phyloP scores from a whole-genome alignment of 2,797 vertebrate species.

The Sciurus vulgaris region DNA sequence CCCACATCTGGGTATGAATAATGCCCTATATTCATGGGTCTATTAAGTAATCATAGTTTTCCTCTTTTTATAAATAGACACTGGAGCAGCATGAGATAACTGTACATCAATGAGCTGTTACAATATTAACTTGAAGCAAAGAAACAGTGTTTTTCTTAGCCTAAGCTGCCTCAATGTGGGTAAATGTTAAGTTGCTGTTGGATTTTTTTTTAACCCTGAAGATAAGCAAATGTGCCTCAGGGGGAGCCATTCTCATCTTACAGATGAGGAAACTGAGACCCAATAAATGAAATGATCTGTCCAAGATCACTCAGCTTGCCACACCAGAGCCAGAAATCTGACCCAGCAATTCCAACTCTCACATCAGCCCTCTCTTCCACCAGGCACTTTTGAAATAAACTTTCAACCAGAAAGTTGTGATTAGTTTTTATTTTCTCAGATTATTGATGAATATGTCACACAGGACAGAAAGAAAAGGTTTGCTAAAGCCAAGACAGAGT shows the following conservation, averaged over 20 bases:
- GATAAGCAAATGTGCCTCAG: not conserved
- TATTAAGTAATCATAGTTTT: slow-evolving; percentile 52
- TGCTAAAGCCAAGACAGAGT: slow-evolving; percentile 12
- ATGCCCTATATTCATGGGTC: not conserved
- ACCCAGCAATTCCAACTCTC: not conserved
- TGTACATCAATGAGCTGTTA: not conserved
- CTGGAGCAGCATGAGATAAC: not conserved
- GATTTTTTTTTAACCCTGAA: not conserved
- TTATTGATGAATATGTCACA: slow-evolving; percentile 72
- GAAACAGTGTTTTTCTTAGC: not conserved
- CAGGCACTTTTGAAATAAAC: slow-evolving; percentile 14
- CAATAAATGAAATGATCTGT: not conserved
- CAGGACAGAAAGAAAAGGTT: slow-evolving; percentile 61
- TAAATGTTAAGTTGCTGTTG: not conserved
- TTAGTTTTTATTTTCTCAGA: slow-evolving; percentile 30
- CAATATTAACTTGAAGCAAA: slow-evolving; percentile 61
- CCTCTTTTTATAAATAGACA: slow-evolving; percentile 41
- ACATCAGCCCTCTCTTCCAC: not conserved
- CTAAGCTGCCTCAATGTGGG: not conserved
- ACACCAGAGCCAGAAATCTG: not conserved
- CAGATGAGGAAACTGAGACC: not conserved
- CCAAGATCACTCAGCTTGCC: no score
- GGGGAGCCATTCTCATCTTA: not conserved
- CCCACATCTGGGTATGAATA: not conserved
- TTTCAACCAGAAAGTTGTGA: slow-evolving; percentile 48